phyloP scores from a whole-genome alignment of 2,888 invertebrate genomes.

The Hemithea aestivaria region DNA sequence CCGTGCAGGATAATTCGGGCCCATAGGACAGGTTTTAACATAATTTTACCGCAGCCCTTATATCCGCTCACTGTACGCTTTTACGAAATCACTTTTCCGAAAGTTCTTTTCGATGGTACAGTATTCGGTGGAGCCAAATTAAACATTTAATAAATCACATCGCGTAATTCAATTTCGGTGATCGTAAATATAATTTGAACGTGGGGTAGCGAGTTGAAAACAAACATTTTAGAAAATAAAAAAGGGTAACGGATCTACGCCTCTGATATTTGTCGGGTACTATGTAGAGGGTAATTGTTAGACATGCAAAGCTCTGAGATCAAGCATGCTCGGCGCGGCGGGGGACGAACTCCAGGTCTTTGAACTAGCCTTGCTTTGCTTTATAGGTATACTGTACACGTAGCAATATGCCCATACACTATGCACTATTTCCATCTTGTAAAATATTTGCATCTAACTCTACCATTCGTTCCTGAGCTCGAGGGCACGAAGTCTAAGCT shows the following conservation, averaged over 20 bases:
- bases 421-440: conserved; percentile 25
- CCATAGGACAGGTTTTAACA: conserved; percentile 75
- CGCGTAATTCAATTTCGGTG: conserved; percentile 55
- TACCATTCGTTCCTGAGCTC: conserved; percentile 14
- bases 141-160: conserved; percentile 69
- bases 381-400: conserved; percentile 5
- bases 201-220: conserved; percentile 67
- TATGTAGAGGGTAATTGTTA: conserved; percentile 67
- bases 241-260: conserved; percentile 57
- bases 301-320: conserved; percentile 67
- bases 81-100: conserved; percentile 49
- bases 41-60: conserved; percentile 69
- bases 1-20: conserved; percentile 74
- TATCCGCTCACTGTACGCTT: conserved; percentile 43
- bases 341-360: conserved; percentile 46
- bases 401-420: conserved; percentile 11
- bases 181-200: conserved; percentile 66
- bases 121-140: conserved; percentile 45
- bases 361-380: conserved; percentile 36
- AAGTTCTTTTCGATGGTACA: conserved; percentile 55
- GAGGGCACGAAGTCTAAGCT: conserved; percentile 12
- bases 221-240: conserved; percentile 66
- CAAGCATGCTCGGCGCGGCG: conserved; percentile 34
- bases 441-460: conserved; percentile 26
- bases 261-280: conserved; percentile 60